A percentile compares a stretch with the other conserved stretches of the same genome.
phyloP scores from a whole-genome alignment of 2,113 vertebrate species.

The Turdus rufiventris region DNA sequence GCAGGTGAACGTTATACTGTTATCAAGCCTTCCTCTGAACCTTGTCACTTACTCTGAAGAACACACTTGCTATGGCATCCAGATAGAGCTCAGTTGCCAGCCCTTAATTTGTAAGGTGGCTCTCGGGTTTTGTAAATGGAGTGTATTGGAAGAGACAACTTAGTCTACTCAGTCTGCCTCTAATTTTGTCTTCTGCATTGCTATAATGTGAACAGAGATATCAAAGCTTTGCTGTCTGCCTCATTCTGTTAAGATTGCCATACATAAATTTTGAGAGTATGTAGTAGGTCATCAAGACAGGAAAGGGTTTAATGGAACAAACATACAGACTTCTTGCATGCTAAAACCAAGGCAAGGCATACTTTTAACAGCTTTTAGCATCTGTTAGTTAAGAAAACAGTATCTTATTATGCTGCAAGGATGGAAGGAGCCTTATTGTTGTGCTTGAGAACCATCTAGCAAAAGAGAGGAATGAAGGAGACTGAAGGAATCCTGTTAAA shows the following conservation, averaged over 20 bases:
- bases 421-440: not conserved
- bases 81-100: not conserved
- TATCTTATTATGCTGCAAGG: not conserved
- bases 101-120: not conserved
- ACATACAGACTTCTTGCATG: not conserved
- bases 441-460: not conserved
- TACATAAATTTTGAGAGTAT: not conserved
- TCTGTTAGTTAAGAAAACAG: not conserved
- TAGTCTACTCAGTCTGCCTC: not conserved
- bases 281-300: not conserved
- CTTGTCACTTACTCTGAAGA: not conserved
- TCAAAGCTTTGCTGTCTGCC: not conserved
- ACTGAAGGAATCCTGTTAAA: not conserved
- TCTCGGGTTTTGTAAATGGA: not conserved
- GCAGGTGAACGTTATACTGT: not conserved
- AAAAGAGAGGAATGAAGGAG: not conserved
- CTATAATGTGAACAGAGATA: not conserved
- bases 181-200: not conserved
- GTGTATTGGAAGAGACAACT: not conserved
- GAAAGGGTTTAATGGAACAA: not conserved
- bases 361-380: not conserved
- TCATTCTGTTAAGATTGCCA: not conserved
- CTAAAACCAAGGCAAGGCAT: not conserved
- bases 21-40: not conserved
- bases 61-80: not conserved